Evolutionary conservation across 2,797 vertebrate genomes (phyloP), one percentile per base, ranked within the genome.

Genomic region (Typhlichthys subterraneus): DNA sequence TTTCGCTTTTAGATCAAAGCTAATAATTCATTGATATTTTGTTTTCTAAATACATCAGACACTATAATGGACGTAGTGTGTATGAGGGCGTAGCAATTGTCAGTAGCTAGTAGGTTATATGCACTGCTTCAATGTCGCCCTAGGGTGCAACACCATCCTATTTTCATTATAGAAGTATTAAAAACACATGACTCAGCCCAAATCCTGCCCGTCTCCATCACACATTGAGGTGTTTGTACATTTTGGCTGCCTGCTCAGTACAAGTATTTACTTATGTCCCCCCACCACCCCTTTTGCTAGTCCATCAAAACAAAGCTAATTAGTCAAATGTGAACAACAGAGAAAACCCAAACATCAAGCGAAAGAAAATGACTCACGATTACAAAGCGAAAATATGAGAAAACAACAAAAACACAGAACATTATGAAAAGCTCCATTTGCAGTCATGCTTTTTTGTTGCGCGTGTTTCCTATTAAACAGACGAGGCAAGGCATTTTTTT

Each of bases 41-140:
- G 55, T 80, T 74, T 77, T 85, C 75, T 88, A 89, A 83, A 92
- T 88, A 87, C 85, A 87, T 91, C 89, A 93, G 93, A 92, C 93
- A 94, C 92, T 92, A 83, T 88, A 75, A 79, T 82, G 85, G 86
- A 87, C 83, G 85, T 87, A 85, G 88, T 90, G 87, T 85, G 82
- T 83, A 84, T 76, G 78, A 80, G 88, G 84, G 75, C 62, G 61
- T 83, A 86, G 84, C 77, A 68, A 70, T 64, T 82, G 77, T 68
- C 85, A 87, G 84, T 73, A 61, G 80, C 80, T 80, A 77, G 63
- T 7, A 14, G 45, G 56, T 66, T 73, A 75, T 72, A 76, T 80
- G 70, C 75, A 81, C 85, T 81, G 77, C 62, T 73, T 68, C 78
- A 72, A 67, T 67, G 69, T 79, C 82, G 29, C 87, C 89, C 83